Base-by-base conservation (phyloP, 2,113 vertebrate genomes). In the Pterophyllum scalare region DNA sequence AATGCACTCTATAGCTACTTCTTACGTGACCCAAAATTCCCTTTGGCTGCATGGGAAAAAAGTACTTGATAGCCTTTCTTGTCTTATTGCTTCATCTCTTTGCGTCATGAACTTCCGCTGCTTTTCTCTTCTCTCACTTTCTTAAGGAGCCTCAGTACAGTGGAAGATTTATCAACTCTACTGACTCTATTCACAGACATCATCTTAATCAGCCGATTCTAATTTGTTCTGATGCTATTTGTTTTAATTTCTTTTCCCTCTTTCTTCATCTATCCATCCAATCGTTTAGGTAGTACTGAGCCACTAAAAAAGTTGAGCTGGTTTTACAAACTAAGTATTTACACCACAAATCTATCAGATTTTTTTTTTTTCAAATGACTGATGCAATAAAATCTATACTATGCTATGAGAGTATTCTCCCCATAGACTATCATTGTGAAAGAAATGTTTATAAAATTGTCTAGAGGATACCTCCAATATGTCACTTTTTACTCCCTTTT, bases 21-120 rank as follows among this genome's bases (percentile, higher is more conserved):
- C 84, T 60, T 60, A 26, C 77, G 86, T 88, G 90, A 88, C 87
- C 88, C 82, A 33, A 82, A 91, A 87, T 85, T 84, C 84, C 74
- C 59, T 74, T 81, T 78, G 7, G 3, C 75, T 81, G 67, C 67
- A 80, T 62, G 52, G 52, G 24, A 52, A 49, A 1, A 22, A 22
- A 79, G 58, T 14, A 5, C 17, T 38, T 4, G 24, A 31, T 10
- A 17, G 59, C 22, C 59, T 78, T 38, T 87, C 81, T 86, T 75
- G 7, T 83, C 75, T 15, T 38, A n/a, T 54, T 22, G 67, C 78
- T 82, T 83, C 65, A 62, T 80, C 22, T 54, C 59, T 90, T 85
- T 91, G 62, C 79, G 20, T 83, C 81, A 85, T 87, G 72, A 56
- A 22, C 40, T 72, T 87, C 22, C 38, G 56, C 43, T 60, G 65